These are phyloP conservation scores for Bubo scandiacus DNA, from an alignment of 2,113 vertebrate genomes.

Conservation along the genomic window DNA sequence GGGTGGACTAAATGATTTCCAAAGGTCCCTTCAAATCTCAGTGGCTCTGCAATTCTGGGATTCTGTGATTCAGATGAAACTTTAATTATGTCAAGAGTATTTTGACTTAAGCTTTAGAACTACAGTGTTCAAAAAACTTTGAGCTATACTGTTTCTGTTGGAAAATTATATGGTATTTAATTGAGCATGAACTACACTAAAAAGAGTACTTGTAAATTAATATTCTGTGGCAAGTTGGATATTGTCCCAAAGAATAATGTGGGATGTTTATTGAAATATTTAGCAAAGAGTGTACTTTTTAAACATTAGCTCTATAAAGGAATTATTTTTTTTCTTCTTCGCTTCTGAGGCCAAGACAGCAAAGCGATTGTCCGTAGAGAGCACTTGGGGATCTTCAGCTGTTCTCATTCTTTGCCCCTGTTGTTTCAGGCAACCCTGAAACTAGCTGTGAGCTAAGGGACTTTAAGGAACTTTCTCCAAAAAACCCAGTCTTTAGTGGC, in stretches of 20 bases:
- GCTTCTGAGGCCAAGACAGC: neutral
- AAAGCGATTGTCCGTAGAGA: neutral
- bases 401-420: neutral
- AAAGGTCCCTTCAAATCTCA: neutral
- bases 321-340: neutral
- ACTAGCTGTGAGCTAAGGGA: neutral
- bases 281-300: neutral
- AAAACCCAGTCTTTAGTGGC: neutral
- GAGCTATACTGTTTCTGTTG: neutral
- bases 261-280: neutral
- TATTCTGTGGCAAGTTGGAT: neutral
- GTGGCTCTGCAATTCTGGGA: neutral
- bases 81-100: neutral
- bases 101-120: neutral
- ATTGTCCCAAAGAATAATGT: neutral
- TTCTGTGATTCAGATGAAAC: neutral
- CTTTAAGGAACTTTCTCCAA: neutral
- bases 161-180: neutral
- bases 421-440: neutral
- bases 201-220: neutral
- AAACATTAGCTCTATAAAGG: neutral
- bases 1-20: neutral
- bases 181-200: neutral
- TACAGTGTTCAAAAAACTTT: neutral
- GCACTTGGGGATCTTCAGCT: neutral